These are phyloP conservation scores for Atrina japonica DNA, from an alignment of 2,888 invertebrate genomes.

Conservation along the genomic window DNA sequence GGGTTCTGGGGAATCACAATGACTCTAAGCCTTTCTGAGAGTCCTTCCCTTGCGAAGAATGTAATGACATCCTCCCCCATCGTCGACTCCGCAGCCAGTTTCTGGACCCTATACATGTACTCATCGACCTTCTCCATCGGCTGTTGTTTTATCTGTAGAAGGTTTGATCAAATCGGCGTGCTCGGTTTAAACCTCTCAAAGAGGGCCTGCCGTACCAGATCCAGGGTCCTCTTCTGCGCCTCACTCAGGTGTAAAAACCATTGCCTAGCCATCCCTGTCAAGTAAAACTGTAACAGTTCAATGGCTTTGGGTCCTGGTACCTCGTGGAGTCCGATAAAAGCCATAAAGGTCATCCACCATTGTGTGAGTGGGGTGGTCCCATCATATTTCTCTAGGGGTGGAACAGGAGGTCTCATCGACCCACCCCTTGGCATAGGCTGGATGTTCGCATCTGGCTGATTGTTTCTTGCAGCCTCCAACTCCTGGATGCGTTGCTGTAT, in stretches of 20 bases:
- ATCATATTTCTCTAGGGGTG: conserved; percentile 9
- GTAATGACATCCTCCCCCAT: background rate
- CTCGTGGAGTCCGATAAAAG: background rate
- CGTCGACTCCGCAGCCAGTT: background rate
- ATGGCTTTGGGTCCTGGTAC: background rate
- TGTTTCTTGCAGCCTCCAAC: background rate
- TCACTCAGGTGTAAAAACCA: background rate
- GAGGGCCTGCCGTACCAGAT: background rate
- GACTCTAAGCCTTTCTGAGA: background rate
- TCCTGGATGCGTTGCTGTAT: background rate
- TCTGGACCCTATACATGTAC: background rate
- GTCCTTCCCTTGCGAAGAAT: background rate
- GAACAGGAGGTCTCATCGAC: background rate
- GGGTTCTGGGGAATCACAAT: background rate
- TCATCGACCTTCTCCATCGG: background rate
- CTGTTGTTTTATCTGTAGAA: background rate
- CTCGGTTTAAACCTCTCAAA: background rate
- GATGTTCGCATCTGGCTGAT: background rate
- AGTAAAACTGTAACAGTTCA: background rate
- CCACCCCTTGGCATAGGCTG: background rate
- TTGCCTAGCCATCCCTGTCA: background rate
- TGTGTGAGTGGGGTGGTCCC: background rate
- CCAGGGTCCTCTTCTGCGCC: background rate
- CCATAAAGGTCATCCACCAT: background rate
- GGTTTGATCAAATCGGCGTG: background rate